phyloP scores from a whole-genome alignment of 2,888 invertebrate genomes.

The Sarcophaga carnaria region DNA sequence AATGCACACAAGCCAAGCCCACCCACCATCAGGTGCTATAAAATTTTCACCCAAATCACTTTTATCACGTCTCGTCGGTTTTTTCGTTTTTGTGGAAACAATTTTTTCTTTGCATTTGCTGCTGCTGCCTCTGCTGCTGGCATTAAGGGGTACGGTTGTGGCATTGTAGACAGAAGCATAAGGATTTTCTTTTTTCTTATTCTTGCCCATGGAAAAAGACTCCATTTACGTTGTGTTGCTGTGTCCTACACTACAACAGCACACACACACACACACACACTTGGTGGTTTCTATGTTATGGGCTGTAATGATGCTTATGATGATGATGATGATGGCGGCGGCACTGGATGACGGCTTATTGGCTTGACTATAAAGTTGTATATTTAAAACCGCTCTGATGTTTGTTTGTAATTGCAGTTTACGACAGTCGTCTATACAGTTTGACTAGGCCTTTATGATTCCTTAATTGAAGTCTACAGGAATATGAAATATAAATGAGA shows the following conservation, averaged over 20 bases:
- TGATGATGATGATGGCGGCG: not conserved
- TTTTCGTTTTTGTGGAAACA: conserved; percentile 70
- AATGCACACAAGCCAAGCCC: conserved; percentile 88
- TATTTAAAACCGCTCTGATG: conserved; percentile 37
- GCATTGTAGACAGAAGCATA: conserved; percentile 72
- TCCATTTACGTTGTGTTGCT: conserved; percentile 44
- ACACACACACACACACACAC: too few species aligned
- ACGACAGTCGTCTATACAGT: conserved; percentile 24
- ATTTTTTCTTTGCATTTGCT: conserved; percentile 60
- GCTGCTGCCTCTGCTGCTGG: conserved; percentile 61
- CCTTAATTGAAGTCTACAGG: conserved; percentile 43
- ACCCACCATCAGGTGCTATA: conserved; percentile 89
- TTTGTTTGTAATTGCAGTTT: conserved; percentile 50
- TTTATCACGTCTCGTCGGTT: conserved; percentile 81
- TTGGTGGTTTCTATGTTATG: too few species aligned
- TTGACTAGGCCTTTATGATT: conserved; percentile 22
- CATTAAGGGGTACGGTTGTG: conserved; percentile 75
- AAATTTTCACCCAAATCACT: conserved; percentile 83
- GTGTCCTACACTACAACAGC: too few species aligned
- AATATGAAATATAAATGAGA: not conserved
- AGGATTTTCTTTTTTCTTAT: conserved; percentile 52
- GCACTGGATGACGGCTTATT: not conserved
- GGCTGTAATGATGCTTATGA: not conserved
- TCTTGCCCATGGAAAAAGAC: conserved; percentile 51
- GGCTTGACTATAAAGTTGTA: conserved; percentile 42